A percentile compares a stretch with the other conserved stretches of the same genome.
Evolutionary conservation across 2,797 vertebrate species (phyloP).

Genomic region (Fringilla coelebs): DNA sequence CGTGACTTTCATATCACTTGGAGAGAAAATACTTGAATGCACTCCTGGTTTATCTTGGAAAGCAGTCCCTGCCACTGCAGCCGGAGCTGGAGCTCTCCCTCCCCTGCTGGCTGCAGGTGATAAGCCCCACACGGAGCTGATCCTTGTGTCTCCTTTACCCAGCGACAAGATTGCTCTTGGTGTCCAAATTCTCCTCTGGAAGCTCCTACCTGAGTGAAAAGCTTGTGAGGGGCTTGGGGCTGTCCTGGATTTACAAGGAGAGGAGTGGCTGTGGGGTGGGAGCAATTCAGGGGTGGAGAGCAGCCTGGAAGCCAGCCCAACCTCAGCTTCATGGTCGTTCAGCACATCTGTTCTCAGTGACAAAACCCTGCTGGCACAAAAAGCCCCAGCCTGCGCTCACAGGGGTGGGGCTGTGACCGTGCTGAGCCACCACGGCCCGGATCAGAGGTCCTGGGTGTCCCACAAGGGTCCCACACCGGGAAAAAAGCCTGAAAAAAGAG

Average conservation of each 20-base stretch:
- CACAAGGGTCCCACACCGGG: not conserved
- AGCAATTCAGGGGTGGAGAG: fast-evolving
- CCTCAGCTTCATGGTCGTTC: not conserved
- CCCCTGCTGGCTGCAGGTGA: slow-evolving; percentile 40
- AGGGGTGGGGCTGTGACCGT: not conserved
- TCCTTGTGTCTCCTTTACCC: not conserved
- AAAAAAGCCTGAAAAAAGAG: not conserved
- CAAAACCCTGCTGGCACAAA: not conserved
- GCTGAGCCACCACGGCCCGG: fast-evolving
- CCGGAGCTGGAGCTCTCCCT: not conserved
- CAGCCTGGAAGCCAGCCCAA: not conserved
- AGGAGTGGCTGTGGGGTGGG: not conserved
- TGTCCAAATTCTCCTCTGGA: not conserved
- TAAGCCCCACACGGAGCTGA: slow-evolving; percentile 1
- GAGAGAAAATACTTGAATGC: slow-evolving; percentile 12
- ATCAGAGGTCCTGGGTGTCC: not conserved
- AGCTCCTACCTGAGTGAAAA: not conserved
- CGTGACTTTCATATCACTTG: slow-evolving; percentile 7
- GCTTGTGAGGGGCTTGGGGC: not conserved
- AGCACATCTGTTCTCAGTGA: not conserved
- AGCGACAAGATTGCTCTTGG: not conserved
- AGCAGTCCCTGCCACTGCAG: not conserved
- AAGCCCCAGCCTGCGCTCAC: not conserved
- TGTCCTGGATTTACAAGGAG: not conserved
- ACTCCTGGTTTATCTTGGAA: slow-evolving; percentile 50